Evolutionary conservation across 2,888 invertebrate genomes (phyloP).

Genomic region (Geotrupes spiniger): DNA sequence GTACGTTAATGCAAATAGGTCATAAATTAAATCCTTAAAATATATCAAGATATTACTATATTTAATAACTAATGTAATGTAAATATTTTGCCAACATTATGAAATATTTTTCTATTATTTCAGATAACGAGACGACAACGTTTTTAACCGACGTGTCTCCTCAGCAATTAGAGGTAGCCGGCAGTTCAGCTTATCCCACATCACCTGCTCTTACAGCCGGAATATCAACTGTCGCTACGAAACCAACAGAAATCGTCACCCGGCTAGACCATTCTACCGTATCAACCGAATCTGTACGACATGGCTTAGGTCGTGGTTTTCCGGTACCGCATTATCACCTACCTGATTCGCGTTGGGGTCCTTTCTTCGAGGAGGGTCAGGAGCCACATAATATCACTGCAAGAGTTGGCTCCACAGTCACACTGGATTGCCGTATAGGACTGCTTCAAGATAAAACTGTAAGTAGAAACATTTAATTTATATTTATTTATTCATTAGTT

Average conservation of each 20-base stretch:
- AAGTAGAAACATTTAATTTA: slow-evolving; percentile 38
- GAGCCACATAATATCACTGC: slow-evolving; percentile 57
- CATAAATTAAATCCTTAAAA: no score
- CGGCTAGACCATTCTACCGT: slow-evolving; percentile 18
- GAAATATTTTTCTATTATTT: slow-evolving; percentile 26
- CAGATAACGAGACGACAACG: slow-evolving; percentile 32
- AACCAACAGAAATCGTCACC: slow-evolving; percentile 17
- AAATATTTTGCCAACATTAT: no score
- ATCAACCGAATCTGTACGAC: slow-evolving; percentile 35
- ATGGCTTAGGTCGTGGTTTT: slow-evolving; percentile 38
- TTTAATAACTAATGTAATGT: no score
- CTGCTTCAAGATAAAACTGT: slow-evolving; percentile 61
- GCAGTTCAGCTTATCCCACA: slow-evolving; percentile 20
- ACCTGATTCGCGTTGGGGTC: slow-evolving; percentile 57
- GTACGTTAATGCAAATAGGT: no score
- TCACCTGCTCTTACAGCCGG: slow-evolving; percentile 15
- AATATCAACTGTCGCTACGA: slow-evolving; percentile 20
- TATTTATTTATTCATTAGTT: no score
- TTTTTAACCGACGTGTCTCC: slow-evolving; percentile 26
- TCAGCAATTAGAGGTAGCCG: slow-evolving; percentile 22
- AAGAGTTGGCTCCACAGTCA: slow-evolving; percentile 57
- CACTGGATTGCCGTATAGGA: slow-evolving; percentile 59
- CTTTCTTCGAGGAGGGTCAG: slow-evolving; percentile 60
- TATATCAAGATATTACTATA: no score
- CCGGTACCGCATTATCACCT: slow-evolving; percentile 55